Evolutionary conservation across 2,888 invertebrate genomes (phyloP), one percentile per base, ranked within the genome.

Genomic region (Limulus polyphemus): DNA sequence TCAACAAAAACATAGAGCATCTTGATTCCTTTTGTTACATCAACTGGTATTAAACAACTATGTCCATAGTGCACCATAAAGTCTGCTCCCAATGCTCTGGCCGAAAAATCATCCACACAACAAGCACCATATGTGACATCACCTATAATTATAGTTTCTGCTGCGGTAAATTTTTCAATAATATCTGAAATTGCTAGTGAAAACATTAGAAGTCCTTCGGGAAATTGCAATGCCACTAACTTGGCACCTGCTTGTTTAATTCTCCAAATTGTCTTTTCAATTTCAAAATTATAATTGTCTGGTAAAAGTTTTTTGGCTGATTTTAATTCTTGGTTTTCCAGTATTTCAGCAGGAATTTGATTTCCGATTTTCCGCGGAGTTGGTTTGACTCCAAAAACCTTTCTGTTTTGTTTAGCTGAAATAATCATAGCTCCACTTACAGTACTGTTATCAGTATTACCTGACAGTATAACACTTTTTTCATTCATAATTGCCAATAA

Each of bases 101-200:
- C 97, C 0, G 94, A 93, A 74, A 85, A 89, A 79, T 99, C 99
- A 75, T 99, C 99, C 12, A 99, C 86, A 76, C 99, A 99, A 75
- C 99, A 99, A 0, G 99, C 99, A 50, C 99, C 99, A 74, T 99
- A 99, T 0, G 99, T 98, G 14, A 99, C 97, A 78, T 99, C 99
- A 10, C 94, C 98, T 92, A 99, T 92, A 66, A 99, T 94, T 57
- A 98, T 83, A 0, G 89, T 87, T 71, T 97, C 94, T 2, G 90
- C 91, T 49, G 83, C 83, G 2, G 92, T 90, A 74, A 93, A 92
- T 60, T 76, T 76, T 76, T 91, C 87, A 70, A 97, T 85, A 67
- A 99, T 93, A 75, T 98, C 95, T 68, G 91, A 86, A 64, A 99
- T 85, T 3, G 90, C 86, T 65, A 93, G 90, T 0, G 98, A 86